Percentiles rank a stretch among this genome's conserved stretches.
Evolutionary conservation across 1,140 invertebrate species (phyloP).

Genomic region (Helicoverpa armigera): DNA sequence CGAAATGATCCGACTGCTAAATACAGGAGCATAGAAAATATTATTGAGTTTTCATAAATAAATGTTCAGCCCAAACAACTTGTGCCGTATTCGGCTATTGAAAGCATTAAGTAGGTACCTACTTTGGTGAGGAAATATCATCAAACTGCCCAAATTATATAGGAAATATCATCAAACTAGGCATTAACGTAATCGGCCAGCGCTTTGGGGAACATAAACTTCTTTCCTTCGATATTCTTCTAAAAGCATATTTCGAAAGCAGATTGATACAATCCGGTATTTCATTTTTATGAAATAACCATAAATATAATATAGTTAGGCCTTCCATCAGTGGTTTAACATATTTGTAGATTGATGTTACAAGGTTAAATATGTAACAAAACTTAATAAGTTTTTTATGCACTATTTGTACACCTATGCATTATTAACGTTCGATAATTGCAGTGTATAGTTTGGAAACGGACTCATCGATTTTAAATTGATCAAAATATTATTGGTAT

Average conservation of each 20-base stretch:
- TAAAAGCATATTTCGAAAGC: neutral
- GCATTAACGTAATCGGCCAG: too few species aligned
- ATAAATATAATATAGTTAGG: neutral
- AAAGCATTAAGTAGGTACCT: too few species aligned
- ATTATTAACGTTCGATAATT: slow-evolving; percentile 35
- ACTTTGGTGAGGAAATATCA: too few species aligned
- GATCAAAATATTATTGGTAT: neutral
- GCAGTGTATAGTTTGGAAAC: neutral
- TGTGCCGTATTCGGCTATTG: too few species aligned
- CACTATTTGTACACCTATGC: neutral
- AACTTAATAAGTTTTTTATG: slow-evolving; percentile 13
- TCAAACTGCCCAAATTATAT: too few species aligned
- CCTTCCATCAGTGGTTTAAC: slow-evolving; percentile 2
- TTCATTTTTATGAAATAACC: neutral
- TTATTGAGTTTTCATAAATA: too few species aligned
- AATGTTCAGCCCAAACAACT: too few species aligned
- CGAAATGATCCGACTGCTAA: too few species aligned
- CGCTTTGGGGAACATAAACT: too few species aligned
- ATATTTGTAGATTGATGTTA: neutral
- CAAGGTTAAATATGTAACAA: slow-evolving; percentile 21
- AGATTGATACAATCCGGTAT: neutral
- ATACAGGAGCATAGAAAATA: too few species aligned
- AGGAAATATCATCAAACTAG: too few species aligned
- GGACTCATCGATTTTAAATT: slow-evolving; percentile 14
- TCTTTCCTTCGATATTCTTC: too few species aligned